Base-by-base conservation (phyloP, 1,140 invertebrate species). In the Ruditapes philippinarum region DNA sequence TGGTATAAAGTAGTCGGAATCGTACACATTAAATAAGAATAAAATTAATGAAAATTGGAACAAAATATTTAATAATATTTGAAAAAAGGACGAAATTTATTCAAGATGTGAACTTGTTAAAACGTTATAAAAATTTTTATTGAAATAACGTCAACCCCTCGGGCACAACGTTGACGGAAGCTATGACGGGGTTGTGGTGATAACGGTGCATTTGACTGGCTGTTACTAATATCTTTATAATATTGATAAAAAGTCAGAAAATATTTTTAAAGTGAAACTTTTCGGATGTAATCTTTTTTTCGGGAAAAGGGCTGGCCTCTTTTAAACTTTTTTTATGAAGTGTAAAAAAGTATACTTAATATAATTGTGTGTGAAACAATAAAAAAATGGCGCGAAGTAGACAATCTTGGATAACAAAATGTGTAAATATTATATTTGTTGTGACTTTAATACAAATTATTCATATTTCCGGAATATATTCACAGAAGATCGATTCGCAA, bases 221-320 rank as follows among this genome's bases (percentile, higher is more conserved):
- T 70, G 38, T 70, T 70, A 70, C 65, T 70, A 70, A 38, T 70
- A 70, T 38, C 11, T 70, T 70, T 17, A 40, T 70, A 70, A 70
- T 22, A 70, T 70, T 70, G 36, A n/a, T n/a, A 14, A 38, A 38
- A 70, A 70, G 17, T 17, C 3, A 31, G 33, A 70, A 70, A 70
- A 5, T 28, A 17, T 38, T 70, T 38, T 70, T 14, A 36, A 70
- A 38, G 22, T 22, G 38, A 70, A 19, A 57, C 14, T 38, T 70
- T 70, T 70, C 65, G 65, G 22, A 70, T 70, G 31, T 70, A 33
- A n/a, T n/a, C n/a, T n/a, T n/a, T 38, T 70, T 70, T 70, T 70
- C 65, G 65, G 38, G 65, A 70, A n/a, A 70, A 70, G 65, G 17
- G 65, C 36, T 38, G 65, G 33, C 38, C 65, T 70, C 65, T 70